Percentiles rank a stretch among this genome's conserved stretches.
Evolutionary conservation across 2,797 vertebrate species (phyloP).

Genomic region (Mus spretus): DNA sequence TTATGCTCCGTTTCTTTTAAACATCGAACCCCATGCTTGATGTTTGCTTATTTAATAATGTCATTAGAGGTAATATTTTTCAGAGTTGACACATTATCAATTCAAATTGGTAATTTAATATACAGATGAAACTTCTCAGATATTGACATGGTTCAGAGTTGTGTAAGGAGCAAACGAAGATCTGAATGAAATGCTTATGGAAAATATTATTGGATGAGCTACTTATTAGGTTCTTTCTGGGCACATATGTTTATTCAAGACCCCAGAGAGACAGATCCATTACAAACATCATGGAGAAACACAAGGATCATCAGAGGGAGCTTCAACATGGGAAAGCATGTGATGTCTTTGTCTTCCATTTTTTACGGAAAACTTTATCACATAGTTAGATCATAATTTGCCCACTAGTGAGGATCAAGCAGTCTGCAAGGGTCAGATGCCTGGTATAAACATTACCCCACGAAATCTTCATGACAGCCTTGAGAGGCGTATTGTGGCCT

Average conservation of each 20-base stretch:
- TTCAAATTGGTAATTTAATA: constrained; percentile 74
- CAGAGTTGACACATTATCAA: constrained; percentile 70
- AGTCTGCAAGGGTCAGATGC: constrained; percentile 61
- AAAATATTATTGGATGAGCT: constrained; percentile 69
- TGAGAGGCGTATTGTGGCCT: not conserved
- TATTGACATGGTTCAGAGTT: constrained; percentile 66
- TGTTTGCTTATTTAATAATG: constrained; percentile 73
- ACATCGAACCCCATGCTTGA: constrained; percentile 37
- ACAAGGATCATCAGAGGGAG: constrained; percentile 70
- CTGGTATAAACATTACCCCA: constrained; percentile 69
- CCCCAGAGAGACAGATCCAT: constrained; percentile 73
- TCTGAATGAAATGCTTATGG: constrained; percentile 66
- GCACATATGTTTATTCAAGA: constrained; percentile 61
- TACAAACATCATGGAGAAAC: constrained; percentile 80
- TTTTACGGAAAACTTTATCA: constrained; percentile 67
- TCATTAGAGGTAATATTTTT: constrained; percentile 63
- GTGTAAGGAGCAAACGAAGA: constrained; percentile 61
- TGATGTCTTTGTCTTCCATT: constrained; percentile 70
- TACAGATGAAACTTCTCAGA: constrained; percentile 64
- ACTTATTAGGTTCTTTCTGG: constrained; percentile 73
- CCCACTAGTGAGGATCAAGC: constrained; percentile 32
- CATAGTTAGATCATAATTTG: constrained; percentile 60
- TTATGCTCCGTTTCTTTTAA: constrained; percentile 65
- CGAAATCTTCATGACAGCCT: constrained; percentile 57
- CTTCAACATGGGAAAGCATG: constrained; percentile 77